Evolutionary conservation across 1,140 invertebrate species (phyloP).

Genomic region (Hormaphis cornu): DNA sequence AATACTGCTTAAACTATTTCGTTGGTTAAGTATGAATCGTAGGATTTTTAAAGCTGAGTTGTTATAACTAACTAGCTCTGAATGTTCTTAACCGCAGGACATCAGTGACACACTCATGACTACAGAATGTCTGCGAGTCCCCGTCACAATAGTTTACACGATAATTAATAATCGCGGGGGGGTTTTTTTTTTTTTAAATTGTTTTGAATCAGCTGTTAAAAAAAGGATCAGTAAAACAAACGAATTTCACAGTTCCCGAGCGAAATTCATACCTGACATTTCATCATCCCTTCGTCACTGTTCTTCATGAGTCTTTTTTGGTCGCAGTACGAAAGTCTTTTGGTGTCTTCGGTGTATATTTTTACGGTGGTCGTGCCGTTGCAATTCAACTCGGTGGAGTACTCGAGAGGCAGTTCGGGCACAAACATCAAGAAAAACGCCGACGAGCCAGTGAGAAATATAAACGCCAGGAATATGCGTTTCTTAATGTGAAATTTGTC

Average conservation of each 20-base stretch:
- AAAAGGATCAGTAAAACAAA: too few relatives aligned
- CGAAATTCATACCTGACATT: not conserved
- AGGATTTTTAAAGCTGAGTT: too few relatives aligned
- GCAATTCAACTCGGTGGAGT: not conserved
- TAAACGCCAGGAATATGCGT: slow-evolving; percentile 56
- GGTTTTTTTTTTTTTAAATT: not conserved
- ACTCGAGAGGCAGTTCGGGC: not conserved
- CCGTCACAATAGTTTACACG: not conserved
- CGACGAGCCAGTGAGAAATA: not conserved
- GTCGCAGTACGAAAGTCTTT: not conserved
- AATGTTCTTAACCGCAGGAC: too few relatives aligned
- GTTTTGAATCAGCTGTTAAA: not conserved
- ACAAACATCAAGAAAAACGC: not conserved
- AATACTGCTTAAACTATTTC: too few relatives aligned
- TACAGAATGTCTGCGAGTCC: too few relatives aligned
- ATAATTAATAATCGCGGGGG: not conserved
- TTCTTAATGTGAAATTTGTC: slow-evolving; percentile 70
- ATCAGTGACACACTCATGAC: too few relatives aligned
- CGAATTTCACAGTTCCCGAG: too few relatives aligned
- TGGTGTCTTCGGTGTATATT: not conserved
- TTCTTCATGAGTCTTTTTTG: not conserved
- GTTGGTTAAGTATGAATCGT: too few relatives aligned
- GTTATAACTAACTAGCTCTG: too few relatives aligned
- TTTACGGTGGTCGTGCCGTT: not conserved
- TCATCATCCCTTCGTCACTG: not conserved